Evolutionary conservation across 2,888 invertebrate species (phyloP).

Genomic region (Crepidodera aurea): DNA sequence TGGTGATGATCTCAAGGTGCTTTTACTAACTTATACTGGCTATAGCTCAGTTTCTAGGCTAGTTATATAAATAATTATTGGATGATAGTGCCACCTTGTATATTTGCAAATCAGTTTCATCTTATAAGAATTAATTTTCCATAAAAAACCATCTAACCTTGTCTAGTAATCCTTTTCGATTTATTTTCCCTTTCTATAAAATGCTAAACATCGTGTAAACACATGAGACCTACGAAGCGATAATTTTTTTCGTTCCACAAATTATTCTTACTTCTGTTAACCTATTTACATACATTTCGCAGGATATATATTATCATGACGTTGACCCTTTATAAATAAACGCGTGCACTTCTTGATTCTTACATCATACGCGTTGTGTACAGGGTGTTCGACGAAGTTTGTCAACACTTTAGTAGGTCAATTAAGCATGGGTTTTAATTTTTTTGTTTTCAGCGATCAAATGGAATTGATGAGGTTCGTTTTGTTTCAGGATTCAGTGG

Average conservation of each 20-base stretch:
- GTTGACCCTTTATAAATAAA: conserved; percentile 25
- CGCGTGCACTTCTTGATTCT: conserved; percentile 13
- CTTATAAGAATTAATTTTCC: background rate
- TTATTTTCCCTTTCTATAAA: conserved; percentile 24
- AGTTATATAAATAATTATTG: too few species aligned
- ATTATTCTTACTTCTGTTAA: conserved; percentile 27
- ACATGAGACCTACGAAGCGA: conserved; percentile 20
- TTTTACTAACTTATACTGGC: too few species aligned
- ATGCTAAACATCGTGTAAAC: conserved; percentile 19
- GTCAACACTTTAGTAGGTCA: conserved; percentile 5
- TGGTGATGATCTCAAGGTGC: too few species aligned
- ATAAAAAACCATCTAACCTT: conserved; percentile 12
- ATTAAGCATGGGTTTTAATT: conserved; percentile 1
- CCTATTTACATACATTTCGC: conserved; percentile 26
- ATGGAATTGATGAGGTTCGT: background rate
- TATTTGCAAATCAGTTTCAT: background rate
- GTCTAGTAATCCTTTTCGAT: conserved; percentile 4
- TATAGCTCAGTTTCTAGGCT: too few species aligned
- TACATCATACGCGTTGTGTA: conserved; percentile 7
- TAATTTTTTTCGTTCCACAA: conserved; percentile 18
- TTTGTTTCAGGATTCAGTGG: background rate
- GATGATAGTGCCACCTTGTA: background rate
- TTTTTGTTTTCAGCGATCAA: background rate
- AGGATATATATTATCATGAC: conserved; percentile 21
- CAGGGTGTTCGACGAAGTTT: background rate